Evolutionary conservation across 2,113 vertebrate genomes (phyloP), one percentile per base, ranked within the genome.

Genomic region (Ceuthmochares aereus): DNA sequence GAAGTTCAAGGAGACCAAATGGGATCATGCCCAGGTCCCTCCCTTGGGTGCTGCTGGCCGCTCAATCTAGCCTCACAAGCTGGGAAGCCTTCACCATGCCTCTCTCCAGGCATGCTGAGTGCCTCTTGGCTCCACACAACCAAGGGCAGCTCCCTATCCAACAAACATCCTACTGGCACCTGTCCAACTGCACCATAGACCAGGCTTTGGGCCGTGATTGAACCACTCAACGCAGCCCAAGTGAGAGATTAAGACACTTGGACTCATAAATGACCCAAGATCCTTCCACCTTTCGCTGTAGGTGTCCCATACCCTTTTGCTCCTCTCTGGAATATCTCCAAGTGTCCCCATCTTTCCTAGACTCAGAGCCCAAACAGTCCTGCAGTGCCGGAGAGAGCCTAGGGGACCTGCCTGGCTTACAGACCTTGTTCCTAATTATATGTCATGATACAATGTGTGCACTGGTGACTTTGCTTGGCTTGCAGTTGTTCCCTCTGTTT

Each of bases 111-210:
- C 76, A 55, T 27, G n/a, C 51, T 42, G 55, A 88, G 63, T n/a
- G 25, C 14, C 69, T 51, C 37, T 63, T 92, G 87, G 82, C 82
- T 74, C 40, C 55, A 17, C 1, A 20, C 88, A 80, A 62, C 68
- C 3, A 3, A 23, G 62, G 30, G 62, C 60, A 87, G 86, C 36
- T 91, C 87, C n/a, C 17, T 4, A 0, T 60, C 68, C 74, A 88
- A 0, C 30, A 0, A 0, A 30, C 56, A 56, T 79, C 37, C 30
- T 0, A 0, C 34, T 79, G 92, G 86, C n/a, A 62, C 75, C 72
- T 9, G 0, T 77, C 63, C 34, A 74, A 5, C 81, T 1, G 0
- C 45, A 84, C 68, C 87, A 70, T 55, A 23, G n/a, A 37, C n/a
- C 11, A 47, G 54, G 27, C 26, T 77, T 29, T 66, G 63, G 22